A percentile compares a stretch with the other conserved stretches of the same genome.
Evolutionary conservation across 1,140 invertebrate species (phyloP).

Genomic region (Archivesica marissinica): DNA sequence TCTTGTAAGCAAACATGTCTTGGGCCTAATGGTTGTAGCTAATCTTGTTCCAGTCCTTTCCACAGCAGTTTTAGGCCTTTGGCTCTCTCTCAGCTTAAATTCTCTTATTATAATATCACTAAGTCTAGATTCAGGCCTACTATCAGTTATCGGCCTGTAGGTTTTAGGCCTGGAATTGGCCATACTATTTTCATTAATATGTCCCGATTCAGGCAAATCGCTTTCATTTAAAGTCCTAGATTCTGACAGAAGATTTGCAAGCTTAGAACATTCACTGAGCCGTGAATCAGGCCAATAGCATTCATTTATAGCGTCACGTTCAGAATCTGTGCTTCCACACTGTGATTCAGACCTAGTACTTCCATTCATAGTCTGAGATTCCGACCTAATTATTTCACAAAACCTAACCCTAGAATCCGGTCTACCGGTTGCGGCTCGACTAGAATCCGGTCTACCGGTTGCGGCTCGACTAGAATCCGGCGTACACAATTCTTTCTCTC

Average conservation of each 20-base stretch:
- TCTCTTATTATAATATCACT: slow-evolving; percentile 1
- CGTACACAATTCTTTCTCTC: no score
- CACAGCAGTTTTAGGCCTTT: not conserved
- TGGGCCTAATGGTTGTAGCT: not conserved
- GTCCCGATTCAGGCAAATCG: no score
- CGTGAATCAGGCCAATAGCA: not conserved
- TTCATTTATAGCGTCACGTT: no score
- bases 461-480: no score
- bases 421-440: no score
- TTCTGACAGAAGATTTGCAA: no score
- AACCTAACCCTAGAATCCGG: no score
- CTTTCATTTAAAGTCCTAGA: not conserved
- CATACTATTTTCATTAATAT: no score
- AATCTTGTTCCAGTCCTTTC: not conserved
- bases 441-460: no score
- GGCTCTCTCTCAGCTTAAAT: not conserved
- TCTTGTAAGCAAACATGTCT: not conserved
- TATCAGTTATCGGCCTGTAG: not conserved
- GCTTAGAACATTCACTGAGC: not conserved
- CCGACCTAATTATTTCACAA: no score
- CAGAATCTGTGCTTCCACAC: not conserved
- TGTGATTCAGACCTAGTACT: not conserved
- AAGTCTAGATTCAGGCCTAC: slow-evolving; percentile 1
- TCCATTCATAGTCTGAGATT: not conserved
- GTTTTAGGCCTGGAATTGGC: not conserved